Base-by-base conservation (phyloP, 2,113 vertebrate genomes). In the Takifugu flavidus region DNA sequence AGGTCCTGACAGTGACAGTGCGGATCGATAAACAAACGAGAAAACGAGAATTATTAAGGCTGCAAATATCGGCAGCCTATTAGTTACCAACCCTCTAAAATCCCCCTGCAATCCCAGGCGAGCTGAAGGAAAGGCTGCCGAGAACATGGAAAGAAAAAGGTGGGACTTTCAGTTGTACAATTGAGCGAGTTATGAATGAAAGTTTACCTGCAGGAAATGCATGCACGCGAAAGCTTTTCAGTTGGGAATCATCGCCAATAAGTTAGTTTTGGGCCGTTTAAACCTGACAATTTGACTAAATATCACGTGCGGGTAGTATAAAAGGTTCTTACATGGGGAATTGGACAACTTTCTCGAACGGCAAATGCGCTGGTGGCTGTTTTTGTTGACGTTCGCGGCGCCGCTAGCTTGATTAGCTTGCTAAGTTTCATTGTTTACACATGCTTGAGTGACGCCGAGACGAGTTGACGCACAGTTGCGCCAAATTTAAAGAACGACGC, bases 61-160 rank as follows among this genome's bases (percentile, higher is more conserved):
- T 61, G 71, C 49, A 52, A 8, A 28, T 56, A 57, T 11, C 67
- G 56, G 5, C 43, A 56, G 50, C 20, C 64, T 70, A 55, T 58
- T 27, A 59, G 55, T 49, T 53, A 62, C 31, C 57, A n/a, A 28
- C 46, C 25, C 34, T 39, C 34, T 39, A 39, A 39, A 39, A 39
- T 39, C 34, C 34, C 34, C 7, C 7, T 11, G 2, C 34, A 11
- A 39, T 39, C 4, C 7, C 4, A 29, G 51, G 26, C 25, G 5
- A 56, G 2, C 25, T 25, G 50, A 50, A n/a, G 6, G 49, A 45
- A 11, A 71, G 52, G 63, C 71, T 45, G 15, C 52, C 53, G 70
- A 78, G 84, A 86, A 42, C 63, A 97, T 97, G 95, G 95, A 97
- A 69, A 93, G 93, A 90, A 96, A 95, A 91, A 94, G 95, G 90